Evolutionary conservation across 2,797 vertebrate species (phyloP).

Genomic region (Ficedula albicollis): DNA sequence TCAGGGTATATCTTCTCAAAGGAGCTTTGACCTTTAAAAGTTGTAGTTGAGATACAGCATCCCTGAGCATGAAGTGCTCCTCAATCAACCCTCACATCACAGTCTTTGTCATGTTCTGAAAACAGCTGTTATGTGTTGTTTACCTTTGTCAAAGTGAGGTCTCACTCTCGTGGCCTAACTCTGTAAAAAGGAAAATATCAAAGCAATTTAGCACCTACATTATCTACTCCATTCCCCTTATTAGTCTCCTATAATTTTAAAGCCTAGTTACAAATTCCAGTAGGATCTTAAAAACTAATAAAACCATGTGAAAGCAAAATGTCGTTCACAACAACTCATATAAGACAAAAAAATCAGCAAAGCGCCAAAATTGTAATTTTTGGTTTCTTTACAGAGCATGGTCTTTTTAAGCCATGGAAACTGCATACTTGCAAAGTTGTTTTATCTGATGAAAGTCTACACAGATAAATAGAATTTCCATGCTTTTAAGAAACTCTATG

Average conservation of each 20-base stretch:
- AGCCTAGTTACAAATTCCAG: background rate
- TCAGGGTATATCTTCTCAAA: background rate
- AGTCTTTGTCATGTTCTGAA: background rate
- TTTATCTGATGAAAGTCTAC: background rate
- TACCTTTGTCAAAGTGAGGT: background rate
- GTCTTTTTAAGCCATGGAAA: background rate
- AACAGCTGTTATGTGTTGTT: background rate
- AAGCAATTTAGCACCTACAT: background rate
- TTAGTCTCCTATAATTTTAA: background rate
- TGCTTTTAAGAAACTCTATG: background rate
- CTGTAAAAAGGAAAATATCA: background rate
- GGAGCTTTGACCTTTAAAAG: background rate
- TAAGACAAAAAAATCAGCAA: background rate
- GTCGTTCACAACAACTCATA: background rate
- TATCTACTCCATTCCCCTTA: background rate
- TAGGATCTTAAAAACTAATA: background rate
- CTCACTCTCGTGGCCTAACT: background rate
- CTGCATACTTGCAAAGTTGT: background rate
- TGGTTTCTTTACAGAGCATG: background rate
- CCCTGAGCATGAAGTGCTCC: background rate
- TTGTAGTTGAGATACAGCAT: background rate
- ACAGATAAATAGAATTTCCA: background rate
- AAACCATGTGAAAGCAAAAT: background rate
- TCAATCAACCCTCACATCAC: background rate
- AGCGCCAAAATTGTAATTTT: background rate